Evolutionary conservation across 2,113 vertebrate genomes (phyloP), one percentile per base, ranked within the genome.

Genomic region (Delphinus delphis): DNA sequence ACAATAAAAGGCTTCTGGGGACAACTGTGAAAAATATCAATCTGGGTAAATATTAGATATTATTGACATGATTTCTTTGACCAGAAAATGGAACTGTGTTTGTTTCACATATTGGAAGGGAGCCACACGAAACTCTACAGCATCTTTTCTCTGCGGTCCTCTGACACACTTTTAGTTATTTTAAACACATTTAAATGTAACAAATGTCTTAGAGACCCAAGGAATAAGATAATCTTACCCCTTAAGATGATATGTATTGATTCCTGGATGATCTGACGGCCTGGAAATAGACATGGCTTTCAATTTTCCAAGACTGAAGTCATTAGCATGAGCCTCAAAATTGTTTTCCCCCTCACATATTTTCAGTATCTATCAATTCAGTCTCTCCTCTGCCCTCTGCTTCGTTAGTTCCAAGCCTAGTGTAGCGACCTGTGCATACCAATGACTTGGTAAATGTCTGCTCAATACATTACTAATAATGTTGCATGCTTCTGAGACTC

Each of bases 161-260:
- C 97, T 96, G 85, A 96, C 41, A 96, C 0, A 87, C 20, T 97
- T 98, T 97, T 93, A 97, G 94, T 98, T 97, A 92, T 90, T 97
- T 90, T 80, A 95, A 95, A 98, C 85, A 97, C 83, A 97, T 96
- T 96, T 50, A 95, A 97, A 95, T 90, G 44, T 36, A 97, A 70
- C 15, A 96, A 95, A 86, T 89, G 55, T 93, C 92, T 97, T 95
- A 70, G 55, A 97, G 58, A 90, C 62, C 65, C 33, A 73, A 79
- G 89, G 91, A 95, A 65, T 94, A 55, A 94, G 90, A 96, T 68
- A 28, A 74, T 53, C 44, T 89, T 74, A 74, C 33, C 60, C 41
- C 26, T 90, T 65, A 86, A 41, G 33, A 83, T 62, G 84, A 90
- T 93, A 93, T 93, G 1, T 96, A 81, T 26, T 44, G 91, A 6